A percentile compares a stretch with the other conserved stretches of the same genome.
phyloP scores from a whole-genome alignment of 2,113 vertebrate genomes.

The Cynopterus brachyotis region DNA sequence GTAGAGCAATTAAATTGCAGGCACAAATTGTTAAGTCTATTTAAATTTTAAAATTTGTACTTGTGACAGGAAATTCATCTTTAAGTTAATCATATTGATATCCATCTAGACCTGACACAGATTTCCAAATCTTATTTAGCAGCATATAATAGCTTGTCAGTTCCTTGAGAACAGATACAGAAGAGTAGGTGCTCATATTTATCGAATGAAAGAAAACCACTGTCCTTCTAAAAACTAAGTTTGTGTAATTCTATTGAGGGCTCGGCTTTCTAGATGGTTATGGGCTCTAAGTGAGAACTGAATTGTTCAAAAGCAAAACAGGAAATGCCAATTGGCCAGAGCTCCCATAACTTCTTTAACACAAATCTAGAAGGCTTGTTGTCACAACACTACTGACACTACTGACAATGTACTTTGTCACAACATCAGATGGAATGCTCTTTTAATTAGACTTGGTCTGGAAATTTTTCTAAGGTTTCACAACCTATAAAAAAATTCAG shows the following conservation, averaged over 20 bases:
- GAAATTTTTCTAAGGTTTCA: background rate
- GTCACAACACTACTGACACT: background rate
- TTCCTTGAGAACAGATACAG: background rate
- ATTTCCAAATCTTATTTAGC: background rate
- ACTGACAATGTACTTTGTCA: background rate
- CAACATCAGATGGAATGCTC: background rate
- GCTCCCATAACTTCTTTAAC: background rate
- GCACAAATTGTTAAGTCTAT: background rate
- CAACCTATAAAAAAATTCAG: background rate
- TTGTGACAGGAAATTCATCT: background rate
- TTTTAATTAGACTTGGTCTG: background rate
- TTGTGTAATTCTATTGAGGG: background rate
- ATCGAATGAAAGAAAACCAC: background rate
- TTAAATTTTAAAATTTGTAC: background rate
- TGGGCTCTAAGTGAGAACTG: background rate
- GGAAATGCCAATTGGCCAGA: background rate
- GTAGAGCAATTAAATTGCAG: background rate
- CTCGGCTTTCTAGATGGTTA: background rate
- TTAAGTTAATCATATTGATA: background rate
- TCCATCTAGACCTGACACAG: background rate
- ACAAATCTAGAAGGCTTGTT: background rate
- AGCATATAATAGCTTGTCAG: background rate
- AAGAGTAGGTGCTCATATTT: background rate
- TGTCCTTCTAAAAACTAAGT: background rate
- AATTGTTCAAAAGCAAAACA: background rate